Percentiles rank a stretch among this genome's conserved stretches.
phyloP scores from a whole-genome alignment of 2,888 invertebrate species.

The Chrysomela aeneicollis region DNA sequence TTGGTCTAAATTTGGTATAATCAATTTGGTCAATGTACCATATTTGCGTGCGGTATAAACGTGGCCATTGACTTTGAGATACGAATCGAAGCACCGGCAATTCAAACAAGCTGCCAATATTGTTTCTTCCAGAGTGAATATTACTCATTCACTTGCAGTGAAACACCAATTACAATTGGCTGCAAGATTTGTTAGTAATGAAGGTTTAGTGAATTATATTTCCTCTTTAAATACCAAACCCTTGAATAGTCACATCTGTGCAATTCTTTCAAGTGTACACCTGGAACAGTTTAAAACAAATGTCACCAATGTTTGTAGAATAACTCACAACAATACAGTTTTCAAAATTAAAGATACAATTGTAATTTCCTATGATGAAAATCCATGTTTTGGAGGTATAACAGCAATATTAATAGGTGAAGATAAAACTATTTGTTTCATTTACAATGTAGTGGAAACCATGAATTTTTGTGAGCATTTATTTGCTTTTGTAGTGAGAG shows the following conservation, averaged over 20 bases:
- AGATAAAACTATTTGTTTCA: not conserved
- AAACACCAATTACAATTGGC: conserved; percentile 7
- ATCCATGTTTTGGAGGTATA: not conserved
- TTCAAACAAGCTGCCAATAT: conserved; percentile 14
- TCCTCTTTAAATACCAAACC: not conserved
- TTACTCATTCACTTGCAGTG: conserved; percentile 11
- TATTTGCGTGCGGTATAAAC: not conserved
- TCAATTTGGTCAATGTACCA: not conserved
- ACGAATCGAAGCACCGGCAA: conserved; percentile 1
- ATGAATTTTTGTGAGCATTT: not conserved
- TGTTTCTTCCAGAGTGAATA: conserved; percentile 16
- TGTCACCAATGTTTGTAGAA: not conserved
- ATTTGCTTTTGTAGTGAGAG: not conserved
- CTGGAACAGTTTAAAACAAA: not conserved
- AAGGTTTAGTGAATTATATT: not conserved
- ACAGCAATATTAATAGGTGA: not conserved
- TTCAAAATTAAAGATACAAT: not conserved
- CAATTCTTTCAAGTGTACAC: not conserved
- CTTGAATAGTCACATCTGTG: not conserved
- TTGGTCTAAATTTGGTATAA: not conserved
- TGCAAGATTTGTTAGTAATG: not conserved
- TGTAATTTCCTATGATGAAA: not conserved
- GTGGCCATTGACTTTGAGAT: not conserved
- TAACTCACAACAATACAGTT: too few relatives aligned
- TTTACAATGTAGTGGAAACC: not conserved